These are phyloP conservation scores for Andrena fulva DNA, from an alignment of 2,888 invertebrate genomes.

Conservation along the genomic window DNA sequence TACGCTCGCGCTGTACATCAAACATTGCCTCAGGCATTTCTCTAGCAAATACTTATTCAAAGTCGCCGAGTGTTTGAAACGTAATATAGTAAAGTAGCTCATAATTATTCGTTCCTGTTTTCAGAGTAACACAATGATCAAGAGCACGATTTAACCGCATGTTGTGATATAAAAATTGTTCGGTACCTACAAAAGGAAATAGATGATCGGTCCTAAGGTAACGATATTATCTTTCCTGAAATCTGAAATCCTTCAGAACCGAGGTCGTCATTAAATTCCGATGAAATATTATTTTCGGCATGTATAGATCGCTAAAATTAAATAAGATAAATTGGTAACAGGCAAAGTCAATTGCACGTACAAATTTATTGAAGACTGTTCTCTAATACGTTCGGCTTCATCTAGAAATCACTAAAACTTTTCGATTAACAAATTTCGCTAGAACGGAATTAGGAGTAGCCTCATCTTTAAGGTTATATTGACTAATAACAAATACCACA, in stretches of 20 bases:
- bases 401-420: neutral
- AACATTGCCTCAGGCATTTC: slow-evolving; percentile 72
- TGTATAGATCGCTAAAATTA: slow-evolving; percentile 6
- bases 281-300: neutral
- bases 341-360: neutral
- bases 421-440: neutral
- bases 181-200: slow-evolving; percentile 8
- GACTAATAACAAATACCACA: slow-evolving; percentile 32
- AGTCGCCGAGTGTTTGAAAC: slow-evolving; percentile 63
- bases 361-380: neutral
- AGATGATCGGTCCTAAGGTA: neutral
- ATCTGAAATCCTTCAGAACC: neutral
- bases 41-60: slow-evolving; percentile 74
- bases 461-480: slow-evolving; percentile 47
- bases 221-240: neutral
- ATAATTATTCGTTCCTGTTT: slow-evolving; percentile 70
- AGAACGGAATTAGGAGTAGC: neutral
- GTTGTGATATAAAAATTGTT: slow-evolving; percentile 1
- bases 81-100: slow-evolving; percentile 73
- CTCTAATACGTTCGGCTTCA: neutral
- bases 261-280: neutral
- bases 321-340: neutral
- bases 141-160: neutral
- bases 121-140: slow-evolving; percentile 14
- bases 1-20: slow-evolving; percentile 68